Conservation (phyloP, 1,140 invertebrate genomes). For the Drosophila rhopaloa region DNA sequence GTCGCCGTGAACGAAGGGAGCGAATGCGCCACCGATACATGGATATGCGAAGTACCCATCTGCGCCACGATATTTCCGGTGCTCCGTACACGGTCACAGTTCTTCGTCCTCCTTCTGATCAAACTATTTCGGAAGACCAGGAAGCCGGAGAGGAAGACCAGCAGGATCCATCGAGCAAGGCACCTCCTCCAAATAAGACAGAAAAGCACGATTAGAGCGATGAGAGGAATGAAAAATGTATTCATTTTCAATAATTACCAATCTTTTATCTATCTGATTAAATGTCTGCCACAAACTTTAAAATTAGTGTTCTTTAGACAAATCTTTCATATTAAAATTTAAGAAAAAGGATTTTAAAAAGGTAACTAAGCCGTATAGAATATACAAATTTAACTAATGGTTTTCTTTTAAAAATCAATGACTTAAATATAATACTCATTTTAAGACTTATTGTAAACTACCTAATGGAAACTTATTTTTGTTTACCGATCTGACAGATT, state of each 20-base stretch:
- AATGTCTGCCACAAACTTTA: no score
- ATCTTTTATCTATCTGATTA: not conserved
- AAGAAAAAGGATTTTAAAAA: no score
- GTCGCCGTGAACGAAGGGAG: slow-evolving; percentile 51
- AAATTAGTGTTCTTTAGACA: no score
- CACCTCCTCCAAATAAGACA: not conserved
- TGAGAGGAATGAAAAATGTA: not conserved
- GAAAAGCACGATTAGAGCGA: slow-evolving; percentile 10
- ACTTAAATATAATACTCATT: no score
- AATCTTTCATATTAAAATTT: no score
- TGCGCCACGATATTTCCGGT: slow-evolving; percentile 1
- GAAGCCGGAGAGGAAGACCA: not conserved
- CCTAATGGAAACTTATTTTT: no score
- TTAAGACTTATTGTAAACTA: no score
- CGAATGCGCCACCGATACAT: slow-evolving; percentile 61
- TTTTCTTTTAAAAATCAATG: no score
- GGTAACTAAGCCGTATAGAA: no score
- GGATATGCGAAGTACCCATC: slow-evolving; percentile 45
- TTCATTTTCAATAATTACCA: no score
- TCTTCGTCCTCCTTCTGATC: slow-evolving; percentile 46
- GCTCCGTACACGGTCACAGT: slow-evolving; percentile 56
- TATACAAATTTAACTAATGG: no score
- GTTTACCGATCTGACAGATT: no score
- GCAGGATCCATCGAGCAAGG: not conserved
- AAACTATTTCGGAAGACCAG: slow-evolving; percentile 3